Percentiles rank a stretch among this genome's conserved stretches.
Conservation (phyloP, 2,888 invertebrate genomes). For the Megalurothrips usitatus region DNA sequence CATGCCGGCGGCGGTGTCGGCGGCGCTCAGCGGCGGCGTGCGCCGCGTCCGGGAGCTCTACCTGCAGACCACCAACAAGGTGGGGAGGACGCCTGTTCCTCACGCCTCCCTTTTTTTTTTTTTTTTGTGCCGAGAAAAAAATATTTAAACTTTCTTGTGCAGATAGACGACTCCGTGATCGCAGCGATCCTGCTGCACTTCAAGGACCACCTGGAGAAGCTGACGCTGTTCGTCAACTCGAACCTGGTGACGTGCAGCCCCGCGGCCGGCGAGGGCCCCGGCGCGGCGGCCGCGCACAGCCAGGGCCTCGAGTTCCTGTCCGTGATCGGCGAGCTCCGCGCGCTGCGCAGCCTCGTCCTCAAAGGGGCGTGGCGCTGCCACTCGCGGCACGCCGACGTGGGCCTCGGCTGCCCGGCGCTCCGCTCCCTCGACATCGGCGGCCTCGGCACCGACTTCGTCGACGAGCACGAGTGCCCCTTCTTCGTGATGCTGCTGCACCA, state of each 20-base stretch:
- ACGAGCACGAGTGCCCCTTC: slow-evolving; percentile 8
- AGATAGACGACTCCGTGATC: neutral
- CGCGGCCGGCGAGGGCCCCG: neutral
- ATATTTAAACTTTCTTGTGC: neutral
- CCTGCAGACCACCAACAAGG: slow-evolving; percentile 15
- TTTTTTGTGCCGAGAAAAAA: too few relatives aligned
- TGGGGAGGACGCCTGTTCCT: neutral
- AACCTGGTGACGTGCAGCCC: neutral
- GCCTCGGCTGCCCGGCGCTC: neutral
- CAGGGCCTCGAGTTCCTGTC: slow-evolving; percentile 14
- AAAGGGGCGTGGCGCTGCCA: slow-evolving; percentile 18
- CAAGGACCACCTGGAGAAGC: slow-evolving; percentile 3
- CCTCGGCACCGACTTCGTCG: slow-evolving; percentile 19
- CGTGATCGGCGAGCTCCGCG: neutral
- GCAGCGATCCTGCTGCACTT: neutral
- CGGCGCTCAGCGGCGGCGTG: neutral
- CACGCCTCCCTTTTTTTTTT: too few relatives aligned
- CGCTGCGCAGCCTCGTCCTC: neutral
- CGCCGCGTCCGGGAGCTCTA: neutral
- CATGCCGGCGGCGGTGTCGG: slow-evolving; percentile 2
- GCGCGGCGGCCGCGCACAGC: neutral
- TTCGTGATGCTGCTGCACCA: slow-evolving; percentile 3
- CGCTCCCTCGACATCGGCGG: neutral
- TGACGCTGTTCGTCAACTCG: slow-evolving; percentile 7
- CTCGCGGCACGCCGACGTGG: neutral